phyloP scores from a whole-genome alignment of 2,797 vertebrate genomes.

The Carduelis carduelis region DNA sequence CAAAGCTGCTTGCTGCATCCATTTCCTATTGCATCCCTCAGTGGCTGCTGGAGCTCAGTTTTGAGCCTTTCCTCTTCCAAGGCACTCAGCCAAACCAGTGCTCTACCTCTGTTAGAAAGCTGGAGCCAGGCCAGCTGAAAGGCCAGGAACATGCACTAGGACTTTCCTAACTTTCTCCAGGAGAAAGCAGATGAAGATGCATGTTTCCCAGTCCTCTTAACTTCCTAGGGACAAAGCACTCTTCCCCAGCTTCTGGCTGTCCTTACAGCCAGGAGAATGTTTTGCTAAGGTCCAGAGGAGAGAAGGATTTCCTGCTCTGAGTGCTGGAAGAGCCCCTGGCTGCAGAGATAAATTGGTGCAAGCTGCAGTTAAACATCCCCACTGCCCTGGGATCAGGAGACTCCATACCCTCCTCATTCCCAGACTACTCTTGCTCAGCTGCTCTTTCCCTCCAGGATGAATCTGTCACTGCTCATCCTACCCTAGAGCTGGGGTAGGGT shows the following conservation, averaged over 20 bases:
- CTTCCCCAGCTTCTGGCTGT: background rate
- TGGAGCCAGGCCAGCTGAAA: background rate
- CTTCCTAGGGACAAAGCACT: background rate
- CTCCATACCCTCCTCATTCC: background rate
- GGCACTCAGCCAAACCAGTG: background rate
- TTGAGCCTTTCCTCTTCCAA: background rate
- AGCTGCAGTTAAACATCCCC: background rate
- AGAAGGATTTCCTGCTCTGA: background rate
- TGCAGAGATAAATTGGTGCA: background rate
- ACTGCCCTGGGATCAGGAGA: background rate
- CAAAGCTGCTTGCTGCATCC: background rate
- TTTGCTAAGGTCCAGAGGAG: background rate
- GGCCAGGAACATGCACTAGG: background rate
- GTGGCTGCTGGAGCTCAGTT: background rate
- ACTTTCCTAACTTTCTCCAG: background rate
- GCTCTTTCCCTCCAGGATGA: background rate
- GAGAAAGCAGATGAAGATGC: background rate
- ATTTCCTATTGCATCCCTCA: background rate
- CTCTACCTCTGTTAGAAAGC: background rate
- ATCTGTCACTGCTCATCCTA: background rate
- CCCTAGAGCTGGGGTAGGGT: background rate
- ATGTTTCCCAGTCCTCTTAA: background rate
- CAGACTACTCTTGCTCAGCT: background rate
- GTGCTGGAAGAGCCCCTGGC: background rate
- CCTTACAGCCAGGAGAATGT: fast-evolving